Base-by-base conservation (phyloP, 35 echinoderm and acorn worm genomes). In the Heliocidaris erythrogramma region DNA sequence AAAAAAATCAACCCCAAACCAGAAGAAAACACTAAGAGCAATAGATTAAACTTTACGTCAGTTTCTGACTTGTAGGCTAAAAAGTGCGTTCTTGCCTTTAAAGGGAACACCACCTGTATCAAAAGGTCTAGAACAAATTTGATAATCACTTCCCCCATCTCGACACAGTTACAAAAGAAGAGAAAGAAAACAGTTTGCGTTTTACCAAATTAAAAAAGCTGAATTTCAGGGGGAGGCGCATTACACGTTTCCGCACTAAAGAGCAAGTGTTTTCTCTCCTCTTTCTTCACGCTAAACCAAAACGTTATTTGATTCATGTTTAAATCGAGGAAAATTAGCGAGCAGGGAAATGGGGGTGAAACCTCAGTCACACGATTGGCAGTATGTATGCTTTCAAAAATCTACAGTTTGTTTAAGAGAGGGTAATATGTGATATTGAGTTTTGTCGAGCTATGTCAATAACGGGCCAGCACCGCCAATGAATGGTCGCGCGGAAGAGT, bases 121-220 rank as follows among this genome's bases (percentile, higher is more conserved):
- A 89, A 89, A 89, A 27, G 87, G 87, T 32, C 30, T 48, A 47
- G 87, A 89, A 89, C 87, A 89, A 89, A 89, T 89, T 89, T 89
- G 87, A 89, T 89, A 47, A 89, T 89, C 87, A 89, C 87, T 89
- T 89, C 87, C 87, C 87, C 87, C 31, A 47, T 48, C 31, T 89
- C 47, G 87, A 89, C 87, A 89, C 87, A 47, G 87, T 89, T 89
- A 48, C 87, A 89, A 89, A 78, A 89, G 31, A 31, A 9, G 87
- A 21, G 87, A 89, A 89, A 89, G 87, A 89, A 89, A 89, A 89
- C 87, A 89, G 47, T 89, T 89, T 89, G 87, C 47, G 87, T 89
- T 47, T n/a, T 16, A 89, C 32, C 87, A 31, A 47, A 13, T 89
- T 9, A 89, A 48, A 89, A 89, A 30, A n/a, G 87, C 87, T 89